Conservation (phyloP, 2,113 vertebrate species). For the Syngnathoides biaculeatus region DNA sequence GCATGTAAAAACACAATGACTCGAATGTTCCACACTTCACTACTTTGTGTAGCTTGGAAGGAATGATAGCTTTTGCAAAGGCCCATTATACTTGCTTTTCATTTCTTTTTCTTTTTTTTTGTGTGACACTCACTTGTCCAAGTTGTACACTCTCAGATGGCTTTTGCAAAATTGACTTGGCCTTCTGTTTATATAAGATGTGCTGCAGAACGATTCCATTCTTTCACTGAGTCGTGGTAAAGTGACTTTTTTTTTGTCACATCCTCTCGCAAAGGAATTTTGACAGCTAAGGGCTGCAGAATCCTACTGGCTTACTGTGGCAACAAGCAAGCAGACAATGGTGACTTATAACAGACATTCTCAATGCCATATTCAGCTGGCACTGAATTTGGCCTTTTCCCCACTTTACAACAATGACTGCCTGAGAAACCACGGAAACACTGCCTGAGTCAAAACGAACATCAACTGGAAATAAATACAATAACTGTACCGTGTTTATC, state of each 20-base stretch:
- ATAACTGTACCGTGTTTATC: neutral
- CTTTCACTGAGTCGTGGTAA: constrained; percentile 22
- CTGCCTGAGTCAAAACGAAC: constrained; percentile 5
- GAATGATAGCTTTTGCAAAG: neutral
- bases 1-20: constrained; percentile 20
- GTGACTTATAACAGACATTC: constrained; percentile 57
- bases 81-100: constrained; percentile 1
- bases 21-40: neutral
- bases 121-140: neutral
- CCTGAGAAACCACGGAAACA: constrained; percentile 2
- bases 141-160: neutral
- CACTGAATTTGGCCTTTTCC: constrained; percentile 26
- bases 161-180: constrained; percentile 2
- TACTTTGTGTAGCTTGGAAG: constrained; percentile 1
- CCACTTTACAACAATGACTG: constrained; percentile 1
- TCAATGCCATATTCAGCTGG: constrained; percentile 44
- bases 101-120: neutral
- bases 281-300: constrained; percentile 46
- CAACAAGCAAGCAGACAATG: constrained; percentile 65
- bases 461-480: neutral
- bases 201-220: constrained; percentile 25
- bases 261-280: constrained; percentile 31
- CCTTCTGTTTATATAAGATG: constrained; percentile 4
- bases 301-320: constrained; percentile 58
- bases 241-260: constrained; percentile 22